phyloP scores from a whole-genome alignment of 2,888 invertebrate genomes.

The Balanococcus diminutus region DNA sequence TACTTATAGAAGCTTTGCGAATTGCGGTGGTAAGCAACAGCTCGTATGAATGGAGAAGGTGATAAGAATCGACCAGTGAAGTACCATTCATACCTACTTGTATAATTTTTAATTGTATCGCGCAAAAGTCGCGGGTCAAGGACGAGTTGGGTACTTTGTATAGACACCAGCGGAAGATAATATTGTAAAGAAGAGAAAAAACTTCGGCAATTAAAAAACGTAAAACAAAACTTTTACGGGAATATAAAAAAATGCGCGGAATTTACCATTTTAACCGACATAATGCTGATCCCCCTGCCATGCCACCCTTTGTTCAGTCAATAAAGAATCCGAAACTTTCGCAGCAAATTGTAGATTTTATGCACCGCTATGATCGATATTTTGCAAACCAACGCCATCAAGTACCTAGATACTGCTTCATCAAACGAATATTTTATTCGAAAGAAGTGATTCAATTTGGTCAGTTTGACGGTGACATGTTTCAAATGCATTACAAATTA shows the following conservation, averaged over 20 bases:
- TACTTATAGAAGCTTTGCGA: too few species aligned
- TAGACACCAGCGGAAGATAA: background rate
- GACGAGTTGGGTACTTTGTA: background rate
- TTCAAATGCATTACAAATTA: background rate
- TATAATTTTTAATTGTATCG: background rate
- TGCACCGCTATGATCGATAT: background rate
- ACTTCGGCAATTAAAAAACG: background rate
- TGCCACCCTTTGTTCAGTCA: background rate
- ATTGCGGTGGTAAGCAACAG: background rate
- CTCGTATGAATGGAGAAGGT: background rate
- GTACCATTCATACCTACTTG: background rate
- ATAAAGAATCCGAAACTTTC: background rate
- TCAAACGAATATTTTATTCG: background rate
- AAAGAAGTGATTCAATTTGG: background rate
- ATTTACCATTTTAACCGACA: background rate
- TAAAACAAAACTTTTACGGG: background rate
- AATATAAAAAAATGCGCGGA: background rate
- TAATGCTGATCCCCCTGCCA: background rate
- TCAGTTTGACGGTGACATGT: background rate
- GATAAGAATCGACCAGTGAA: background rate
- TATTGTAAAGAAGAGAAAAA: background rate
- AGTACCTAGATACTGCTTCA: too few species aligned
- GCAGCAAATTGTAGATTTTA: background rate
- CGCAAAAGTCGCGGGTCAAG: background rate
- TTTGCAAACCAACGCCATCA: background rate